Conservation (phyloP, 1,140 invertebrate species). For the Hylyphantes graminicola region DNA sequence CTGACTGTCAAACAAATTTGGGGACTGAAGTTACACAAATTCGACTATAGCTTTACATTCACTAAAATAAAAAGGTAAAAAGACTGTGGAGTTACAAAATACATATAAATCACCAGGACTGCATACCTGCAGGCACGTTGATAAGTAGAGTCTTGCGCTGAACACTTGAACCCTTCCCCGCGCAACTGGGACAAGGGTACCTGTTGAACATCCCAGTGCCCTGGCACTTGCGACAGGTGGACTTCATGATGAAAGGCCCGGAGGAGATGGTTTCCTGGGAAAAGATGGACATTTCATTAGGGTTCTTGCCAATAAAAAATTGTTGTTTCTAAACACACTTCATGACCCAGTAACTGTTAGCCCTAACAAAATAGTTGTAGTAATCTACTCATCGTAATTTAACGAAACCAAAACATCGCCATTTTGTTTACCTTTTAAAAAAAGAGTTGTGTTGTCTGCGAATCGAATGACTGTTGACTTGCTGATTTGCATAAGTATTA, state of each 20-base stretch:
- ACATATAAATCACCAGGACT: not conserved
- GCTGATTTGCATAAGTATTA: too few species aligned
- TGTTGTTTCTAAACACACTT: too few species aligned
- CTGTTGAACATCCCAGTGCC: conserved; percentile 89
- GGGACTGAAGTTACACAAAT: too few species aligned
- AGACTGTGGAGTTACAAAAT: not conserved
- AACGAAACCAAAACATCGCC: too few species aligned
- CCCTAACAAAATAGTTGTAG: too few species aligned
- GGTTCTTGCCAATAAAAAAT: not conserved
- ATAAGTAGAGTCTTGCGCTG: conserved; percentile 90
- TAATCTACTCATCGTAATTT: too few species aligned
- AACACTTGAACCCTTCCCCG: conserved; percentile 91
- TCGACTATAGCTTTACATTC: not conserved
- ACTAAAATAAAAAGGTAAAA: not conserved
- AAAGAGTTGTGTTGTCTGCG: too few species aligned
- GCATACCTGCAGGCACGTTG: conserved; percentile 90
- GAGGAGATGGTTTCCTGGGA: conserved; percentile 72
- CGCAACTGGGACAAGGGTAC: conserved; percentile 90
- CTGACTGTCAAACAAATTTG: too few species aligned
- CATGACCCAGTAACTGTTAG: too few species aligned
- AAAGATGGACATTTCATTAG: conserved; percentile 60
- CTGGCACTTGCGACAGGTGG: conserved; percentile 92
- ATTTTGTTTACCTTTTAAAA: too few species aligned
- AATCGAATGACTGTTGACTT: too few species aligned
- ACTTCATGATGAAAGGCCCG: conserved; percentile 96